Percentiles rank a stretch among this genome's conserved stretches.
phyloP scores from a whole-genome alignment of 2,888 invertebrate genomes.

The Luperina testacea region DNA sequence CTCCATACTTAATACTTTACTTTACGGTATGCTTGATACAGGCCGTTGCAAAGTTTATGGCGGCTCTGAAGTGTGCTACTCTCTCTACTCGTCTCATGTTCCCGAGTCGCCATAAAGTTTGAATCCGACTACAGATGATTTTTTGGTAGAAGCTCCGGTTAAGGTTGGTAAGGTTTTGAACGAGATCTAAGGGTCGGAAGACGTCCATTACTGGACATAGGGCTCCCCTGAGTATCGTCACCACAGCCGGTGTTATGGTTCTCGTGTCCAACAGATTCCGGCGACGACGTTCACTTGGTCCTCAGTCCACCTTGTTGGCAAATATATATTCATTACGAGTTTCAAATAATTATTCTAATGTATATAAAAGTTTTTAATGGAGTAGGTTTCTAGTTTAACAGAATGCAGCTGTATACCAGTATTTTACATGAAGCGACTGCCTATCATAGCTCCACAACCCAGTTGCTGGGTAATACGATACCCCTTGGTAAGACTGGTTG shows the following conservation, averaged over 20 bases:
- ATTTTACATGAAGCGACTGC: not conserved
- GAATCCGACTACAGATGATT: not conserved
- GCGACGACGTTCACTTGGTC: accelerated
- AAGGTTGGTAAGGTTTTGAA: conserved; percentile 23
- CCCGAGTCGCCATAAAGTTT: not conserved
- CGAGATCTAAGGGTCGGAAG: not conserved
- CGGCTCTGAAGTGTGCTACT: not conserved
- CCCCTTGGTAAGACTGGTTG: not conserved
- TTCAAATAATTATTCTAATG: too few species aligned
- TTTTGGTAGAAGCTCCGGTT: conserved; percentile 42
- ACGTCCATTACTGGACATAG: not conserved
- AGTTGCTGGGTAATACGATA: not conserved
- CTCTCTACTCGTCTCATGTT: not conserved
- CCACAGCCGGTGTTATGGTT: not conserved
- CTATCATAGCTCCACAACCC: not conserved
- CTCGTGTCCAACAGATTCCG: not conserved
- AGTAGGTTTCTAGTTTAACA: not conserved
- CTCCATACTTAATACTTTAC: conserved; percentile 47
- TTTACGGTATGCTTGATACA: conserved; percentile 4
- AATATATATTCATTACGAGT: too few species aligned
- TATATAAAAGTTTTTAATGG: too few species aligned
- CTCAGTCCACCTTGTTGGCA: not conserved
- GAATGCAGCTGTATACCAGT: not conserved
- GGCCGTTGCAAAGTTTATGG: not conserved
- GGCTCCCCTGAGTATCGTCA: not conserved